Percentiles rank a stretch among this genome's conserved stretches.
phyloP scores from a whole-genome alignment of 2,113 vertebrate genomes.

The Lycocorax pyrrhopterus region DNA sequence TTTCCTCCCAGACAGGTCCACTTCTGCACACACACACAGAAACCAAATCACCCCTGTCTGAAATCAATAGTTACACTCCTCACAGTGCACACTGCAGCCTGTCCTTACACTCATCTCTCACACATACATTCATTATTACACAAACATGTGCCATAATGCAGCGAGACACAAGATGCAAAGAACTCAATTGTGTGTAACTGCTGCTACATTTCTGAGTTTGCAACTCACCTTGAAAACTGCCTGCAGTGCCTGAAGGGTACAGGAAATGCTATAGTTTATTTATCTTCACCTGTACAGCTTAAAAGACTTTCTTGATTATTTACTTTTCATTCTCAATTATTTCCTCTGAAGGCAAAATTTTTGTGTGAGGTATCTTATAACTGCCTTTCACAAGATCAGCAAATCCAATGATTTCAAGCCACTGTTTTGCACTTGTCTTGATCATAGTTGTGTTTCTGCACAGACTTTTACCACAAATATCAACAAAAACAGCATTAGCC shows the following conservation, averaged over 20 bases:
- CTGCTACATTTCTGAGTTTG: not conserved
- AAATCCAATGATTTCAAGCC: not conserved
- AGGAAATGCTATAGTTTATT: not conserved
- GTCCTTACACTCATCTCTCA: not conserved
- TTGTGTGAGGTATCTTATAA: not conserved
- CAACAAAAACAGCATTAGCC: not conserved
- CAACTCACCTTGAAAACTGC: not conserved
- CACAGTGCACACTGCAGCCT: not conserved
- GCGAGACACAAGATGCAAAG: not conserved
- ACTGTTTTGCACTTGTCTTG: not conserved
- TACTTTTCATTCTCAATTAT: not conserved
- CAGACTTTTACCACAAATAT: not conserved
- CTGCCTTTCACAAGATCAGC: not conserved
- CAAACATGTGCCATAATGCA: not conserved
- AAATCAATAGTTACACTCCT: not conserved
- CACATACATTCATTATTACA: not conserved
- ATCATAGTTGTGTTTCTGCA: not conserved
- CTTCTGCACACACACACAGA: not conserved
- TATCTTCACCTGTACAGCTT: not conserved
- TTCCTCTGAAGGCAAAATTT: not conserved
- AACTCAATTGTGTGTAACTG: not conserved
- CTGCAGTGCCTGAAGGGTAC: not conserved
- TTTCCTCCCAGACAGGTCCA: not conserved
- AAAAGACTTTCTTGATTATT: not conserved
- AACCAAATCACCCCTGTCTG: rapidly evolving